Conservation (phyloP, 1,140 invertebrate species). For the Hestina assimilis region DNA sequence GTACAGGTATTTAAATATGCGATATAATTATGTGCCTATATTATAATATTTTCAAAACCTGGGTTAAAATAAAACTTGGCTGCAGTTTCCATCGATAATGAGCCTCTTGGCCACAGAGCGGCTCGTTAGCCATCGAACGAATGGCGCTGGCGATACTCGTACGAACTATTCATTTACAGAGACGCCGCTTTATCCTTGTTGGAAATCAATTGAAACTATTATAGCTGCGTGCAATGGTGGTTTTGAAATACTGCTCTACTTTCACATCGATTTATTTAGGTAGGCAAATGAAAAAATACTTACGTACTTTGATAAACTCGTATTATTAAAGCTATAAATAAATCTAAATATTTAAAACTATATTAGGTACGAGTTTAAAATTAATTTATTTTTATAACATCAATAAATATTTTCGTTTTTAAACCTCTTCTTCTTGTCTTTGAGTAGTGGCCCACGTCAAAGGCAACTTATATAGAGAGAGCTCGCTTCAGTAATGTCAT, state of each 20-base stretch:
- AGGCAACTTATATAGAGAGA: neutral
- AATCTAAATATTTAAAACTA: no score
- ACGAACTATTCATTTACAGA: neutral
- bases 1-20: no score
- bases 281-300: no score
- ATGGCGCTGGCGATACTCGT: neutral
- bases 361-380: no score
- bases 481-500: neutral
- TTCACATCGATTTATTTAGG: no score
- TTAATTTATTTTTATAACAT: no score
- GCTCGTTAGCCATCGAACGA: slow-evolving; percentile 3
- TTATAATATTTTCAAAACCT: neutral
- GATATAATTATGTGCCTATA: no score
- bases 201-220: neutral
- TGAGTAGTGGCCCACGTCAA: neutral
- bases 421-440: no score
- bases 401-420: no score
- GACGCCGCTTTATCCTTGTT: neutral
- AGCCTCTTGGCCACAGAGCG: slow-evolving; percentile 12
- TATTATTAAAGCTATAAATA: no score
- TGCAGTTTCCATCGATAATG: slow-evolving; percentile 10
- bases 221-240: neutral
- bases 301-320: neutral
- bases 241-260: no score
- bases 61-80: slow-evolving; percentile 15